These are phyloP conservation scores for Pholis gunnellus DNA, from an alignment of 2,113 vertebrate genomes.

Conservation along the genomic window DNA sequence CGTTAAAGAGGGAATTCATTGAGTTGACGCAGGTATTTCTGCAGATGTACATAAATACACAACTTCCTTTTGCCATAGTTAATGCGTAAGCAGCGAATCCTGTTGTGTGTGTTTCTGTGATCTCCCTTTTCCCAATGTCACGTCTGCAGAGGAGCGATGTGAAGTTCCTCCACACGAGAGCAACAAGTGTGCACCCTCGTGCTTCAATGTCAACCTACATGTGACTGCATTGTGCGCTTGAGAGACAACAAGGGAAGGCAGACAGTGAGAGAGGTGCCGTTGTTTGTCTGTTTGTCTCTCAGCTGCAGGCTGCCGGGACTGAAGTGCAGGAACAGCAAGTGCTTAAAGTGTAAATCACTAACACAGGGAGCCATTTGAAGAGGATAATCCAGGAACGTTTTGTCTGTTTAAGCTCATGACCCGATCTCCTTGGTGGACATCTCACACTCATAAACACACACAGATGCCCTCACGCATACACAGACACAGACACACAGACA, in stretches of 20 bases:
- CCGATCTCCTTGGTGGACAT: constrained; percentile 53
- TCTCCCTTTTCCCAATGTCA: not conserved
- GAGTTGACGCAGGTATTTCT: constrained; percentile 1
- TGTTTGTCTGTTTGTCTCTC: constrained; percentile 24
- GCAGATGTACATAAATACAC: not conserved
- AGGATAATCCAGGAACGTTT: constrained; percentile 63
- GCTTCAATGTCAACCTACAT: not conserved
- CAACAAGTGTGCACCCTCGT: not conserved
- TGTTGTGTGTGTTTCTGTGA: constrained; percentile 7
- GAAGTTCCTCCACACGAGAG: not conserved
- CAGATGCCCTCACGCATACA: not conserved
- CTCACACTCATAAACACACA: constrained; percentile 28
- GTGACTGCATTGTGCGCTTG: constrained; percentile 9
- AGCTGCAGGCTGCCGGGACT: constrained; percentile 2
- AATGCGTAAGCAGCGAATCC: constrained; percentile 8
- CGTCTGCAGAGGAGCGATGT: not conserved
- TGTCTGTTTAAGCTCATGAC: constrained; percentile 65
- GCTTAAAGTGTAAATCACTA: constrained; percentile 36
- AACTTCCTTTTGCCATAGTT: constrained; percentile 27
- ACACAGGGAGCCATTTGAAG: constrained; percentile 40
- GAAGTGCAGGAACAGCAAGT: constrained; percentile 45
- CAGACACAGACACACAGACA: constrained; percentile 4
- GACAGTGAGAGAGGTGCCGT: constrained; percentile 4
- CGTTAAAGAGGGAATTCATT: not conserved
- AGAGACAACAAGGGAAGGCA: constrained; percentile 13